These are phyloP conservation scores for Cryptocephalus moraei DNA, from an alignment of 2,888 invertebrate genomes.

Conservation along the genomic window DNA sequence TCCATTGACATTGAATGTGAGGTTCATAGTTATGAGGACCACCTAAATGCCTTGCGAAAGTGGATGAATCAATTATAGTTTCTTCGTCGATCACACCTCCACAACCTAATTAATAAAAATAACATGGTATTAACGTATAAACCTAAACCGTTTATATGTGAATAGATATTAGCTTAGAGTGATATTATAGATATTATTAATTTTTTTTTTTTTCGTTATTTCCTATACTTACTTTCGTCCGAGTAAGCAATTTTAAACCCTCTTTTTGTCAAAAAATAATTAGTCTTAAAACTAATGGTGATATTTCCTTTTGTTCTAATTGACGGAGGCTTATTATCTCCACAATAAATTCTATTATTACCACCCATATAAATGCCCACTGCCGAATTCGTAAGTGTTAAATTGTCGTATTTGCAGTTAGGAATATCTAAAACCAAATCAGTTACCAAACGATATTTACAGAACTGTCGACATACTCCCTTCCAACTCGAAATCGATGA, in stretches of 20 bases:
- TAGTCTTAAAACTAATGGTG: slow-evolving; percentile 46
- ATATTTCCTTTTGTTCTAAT: slow-evolving; percentile 32
- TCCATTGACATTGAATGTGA: slow-evolving; percentile 64
- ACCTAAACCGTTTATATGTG: no score
- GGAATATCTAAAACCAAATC: slow-evolving; percentile 14
- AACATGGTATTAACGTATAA: background rate
- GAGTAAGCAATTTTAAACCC: slow-evolving; percentile 55
- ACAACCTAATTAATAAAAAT: slow-evolving; percentile 46
- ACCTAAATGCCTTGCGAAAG: background rate
- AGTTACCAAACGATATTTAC: background rate
- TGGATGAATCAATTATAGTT: slow-evolving; percentile 42
- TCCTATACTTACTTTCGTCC: slow-evolving; percentile 37
- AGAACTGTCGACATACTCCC: slow-evolving; percentile 11
- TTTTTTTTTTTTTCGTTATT: background rate
- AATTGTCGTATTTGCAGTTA: slow-evolving; percentile 43
- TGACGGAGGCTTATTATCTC: slow-evolving; percentile 35
- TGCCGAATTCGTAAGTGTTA: slow-evolving; percentile 33
- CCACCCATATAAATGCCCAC: slow-evolving; percentile 10
- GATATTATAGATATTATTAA: no score
- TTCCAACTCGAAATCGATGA: slow-evolving; percentile 49
- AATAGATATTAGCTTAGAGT: no score
- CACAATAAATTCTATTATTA: slow-evolving; percentile 38
- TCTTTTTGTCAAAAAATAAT: slow-evolving; percentile 41
- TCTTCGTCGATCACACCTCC: slow-evolving; percentile 62
- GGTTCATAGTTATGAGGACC: slow-evolving; percentile 19